These are phyloP conservation scores for Danionella cerebrum DNA, from an alignment of 2,113 vertebrate species.

Conservation along the genomic window DNA sequence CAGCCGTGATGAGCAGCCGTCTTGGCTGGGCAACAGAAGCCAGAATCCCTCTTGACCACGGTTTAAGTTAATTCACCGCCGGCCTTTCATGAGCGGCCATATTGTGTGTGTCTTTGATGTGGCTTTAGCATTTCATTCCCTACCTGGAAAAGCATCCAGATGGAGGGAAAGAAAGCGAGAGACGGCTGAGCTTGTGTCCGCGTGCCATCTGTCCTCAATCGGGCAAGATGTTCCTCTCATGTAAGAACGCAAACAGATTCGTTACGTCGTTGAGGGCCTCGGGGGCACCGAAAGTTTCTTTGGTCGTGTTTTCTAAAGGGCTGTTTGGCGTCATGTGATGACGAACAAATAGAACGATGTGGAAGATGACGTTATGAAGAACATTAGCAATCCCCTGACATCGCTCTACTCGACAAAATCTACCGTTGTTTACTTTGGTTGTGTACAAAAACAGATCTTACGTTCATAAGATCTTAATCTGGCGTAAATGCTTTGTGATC, in stretches of 20 bases:
- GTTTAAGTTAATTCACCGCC: constrained; percentile 45
- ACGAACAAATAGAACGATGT: no score
- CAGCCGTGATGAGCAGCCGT: constrained; percentile 5
- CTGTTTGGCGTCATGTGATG: no score
- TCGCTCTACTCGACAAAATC: no score
- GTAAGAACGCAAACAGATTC: constrained; percentile 22
- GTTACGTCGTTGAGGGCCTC: neutral
- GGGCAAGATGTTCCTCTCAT: constrained; percentile 11
- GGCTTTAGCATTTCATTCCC: constrained; percentile 23
- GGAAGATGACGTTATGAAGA: no score
- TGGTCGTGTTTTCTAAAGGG: neutral
- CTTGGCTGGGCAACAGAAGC: constrained; percentile 52
- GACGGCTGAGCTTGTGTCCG: constrained; percentile 41
- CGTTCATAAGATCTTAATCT: no score
- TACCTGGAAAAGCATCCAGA: constrained; percentile 58
- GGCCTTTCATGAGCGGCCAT: constrained; percentile 50
- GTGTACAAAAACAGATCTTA: no score
- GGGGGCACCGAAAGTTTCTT: neutral
- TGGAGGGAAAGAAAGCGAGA: constrained; percentile 45
- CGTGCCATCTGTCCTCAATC: constrained; percentile 59
- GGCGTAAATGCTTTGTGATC: no score
- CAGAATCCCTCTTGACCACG: constrained; percentile 46
- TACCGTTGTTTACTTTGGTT: no score
- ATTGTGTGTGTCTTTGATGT: constrained; percentile 55
- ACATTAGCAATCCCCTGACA: no score